Conservation (phyloP, 2,113 vertebrate genomes). For the Leptobrachium leishanense region DNA sequence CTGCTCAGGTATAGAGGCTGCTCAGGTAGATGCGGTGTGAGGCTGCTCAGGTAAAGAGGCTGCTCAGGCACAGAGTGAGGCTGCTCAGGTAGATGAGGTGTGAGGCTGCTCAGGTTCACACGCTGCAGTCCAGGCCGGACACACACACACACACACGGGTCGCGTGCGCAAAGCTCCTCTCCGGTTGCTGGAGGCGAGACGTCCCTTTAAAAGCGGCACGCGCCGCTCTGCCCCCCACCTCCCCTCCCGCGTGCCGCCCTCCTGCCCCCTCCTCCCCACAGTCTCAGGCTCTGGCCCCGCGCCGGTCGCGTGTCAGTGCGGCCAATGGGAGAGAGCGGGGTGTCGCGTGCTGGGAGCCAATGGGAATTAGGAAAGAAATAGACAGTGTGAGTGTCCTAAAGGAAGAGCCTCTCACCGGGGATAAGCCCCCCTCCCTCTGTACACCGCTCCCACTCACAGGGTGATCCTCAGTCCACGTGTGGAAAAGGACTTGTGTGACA, state of each 20-base stretch:
- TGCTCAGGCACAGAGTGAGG: neutral
- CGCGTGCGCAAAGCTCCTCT: slow-evolving; percentile 75
- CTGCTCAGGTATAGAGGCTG: neutral
- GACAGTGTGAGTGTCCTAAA: slow-evolving; percentile 4
- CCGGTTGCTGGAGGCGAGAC: slow-evolving; percentile 81
- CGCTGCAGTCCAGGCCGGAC: too few relatives aligned
- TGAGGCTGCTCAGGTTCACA: too few relatives aligned
- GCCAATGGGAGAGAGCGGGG: slow-evolving; percentile 75
- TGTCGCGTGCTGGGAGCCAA: slow-evolving; percentile 87
- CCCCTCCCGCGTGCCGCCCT: slow-evolving; percentile 68
- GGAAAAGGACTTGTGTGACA: too few relatives aligned
- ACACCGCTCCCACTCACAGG: too few relatives aligned
- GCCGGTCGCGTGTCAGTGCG: slow-evolving; percentile 83
- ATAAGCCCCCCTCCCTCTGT: neutral
- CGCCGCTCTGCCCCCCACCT: slow-evolving; percentile 68
- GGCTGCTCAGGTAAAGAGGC: too few relatives aligned
- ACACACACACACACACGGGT: slow-evolving; percentile 56
- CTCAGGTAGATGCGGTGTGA: too few relatives aligned
- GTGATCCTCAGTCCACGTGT: too few relatives aligned
- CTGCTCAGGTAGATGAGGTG: neutral
- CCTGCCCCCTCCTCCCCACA: slow-evolving; percentile 26
- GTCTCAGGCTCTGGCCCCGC: slow-evolving; percentile 66
- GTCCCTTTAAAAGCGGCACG: slow-evolving; percentile 95
- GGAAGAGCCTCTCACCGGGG: neutral
- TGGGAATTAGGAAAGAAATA: slow-evolving; percentile 55